A percentile compares a stretch with the other conserved stretches of the same genome.
phyloP scores from a whole-genome alignment of 2,113 vertebrate genomes.

The Leucopsar rothschildi region DNA sequence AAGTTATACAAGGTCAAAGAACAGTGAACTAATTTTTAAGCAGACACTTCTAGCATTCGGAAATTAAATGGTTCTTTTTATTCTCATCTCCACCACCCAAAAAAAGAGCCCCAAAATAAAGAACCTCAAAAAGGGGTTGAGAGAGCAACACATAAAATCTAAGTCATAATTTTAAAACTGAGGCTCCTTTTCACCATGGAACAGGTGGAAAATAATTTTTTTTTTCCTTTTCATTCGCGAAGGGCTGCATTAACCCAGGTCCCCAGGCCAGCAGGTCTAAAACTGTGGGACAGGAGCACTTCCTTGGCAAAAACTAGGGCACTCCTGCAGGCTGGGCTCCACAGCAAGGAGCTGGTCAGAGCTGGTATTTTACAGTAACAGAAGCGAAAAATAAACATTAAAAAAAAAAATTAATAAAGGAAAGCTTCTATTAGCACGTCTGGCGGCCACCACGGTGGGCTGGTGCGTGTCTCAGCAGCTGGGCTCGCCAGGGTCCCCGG shows the following conservation, averaged over 20 bases:
- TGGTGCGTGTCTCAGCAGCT: rapidly evolving
- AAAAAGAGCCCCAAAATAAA: not conserved
- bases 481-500: not conserved
- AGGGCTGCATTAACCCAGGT: not conserved
- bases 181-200: not conserved
- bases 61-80: constrained; percentile 12
- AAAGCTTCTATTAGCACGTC: not conserved
- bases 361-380: not conserved
- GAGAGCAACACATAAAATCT: not conserved
- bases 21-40: not conserved
- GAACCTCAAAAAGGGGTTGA: not conserved
- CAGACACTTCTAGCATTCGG: rapidly evolving
- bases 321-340: not conserved
- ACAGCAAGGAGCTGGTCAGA: not conserved
- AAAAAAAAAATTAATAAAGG: not conserved
- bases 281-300: not conserved
- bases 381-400: not conserved
- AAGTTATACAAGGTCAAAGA: constrained; percentile 57
- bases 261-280: rapidly evolving
- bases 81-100: not conserved
- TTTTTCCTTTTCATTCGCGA: not conserved
- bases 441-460: rapidly evolving
- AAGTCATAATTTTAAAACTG: not conserved
- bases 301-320: not conserved
- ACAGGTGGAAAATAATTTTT: not conserved